Percentiles rank a stretch among this genome's conserved stretches.
Evolutionary conservation across 2,797 vertebrate species (phyloP).

Genomic region (Tiaroga cobitis): DNA sequence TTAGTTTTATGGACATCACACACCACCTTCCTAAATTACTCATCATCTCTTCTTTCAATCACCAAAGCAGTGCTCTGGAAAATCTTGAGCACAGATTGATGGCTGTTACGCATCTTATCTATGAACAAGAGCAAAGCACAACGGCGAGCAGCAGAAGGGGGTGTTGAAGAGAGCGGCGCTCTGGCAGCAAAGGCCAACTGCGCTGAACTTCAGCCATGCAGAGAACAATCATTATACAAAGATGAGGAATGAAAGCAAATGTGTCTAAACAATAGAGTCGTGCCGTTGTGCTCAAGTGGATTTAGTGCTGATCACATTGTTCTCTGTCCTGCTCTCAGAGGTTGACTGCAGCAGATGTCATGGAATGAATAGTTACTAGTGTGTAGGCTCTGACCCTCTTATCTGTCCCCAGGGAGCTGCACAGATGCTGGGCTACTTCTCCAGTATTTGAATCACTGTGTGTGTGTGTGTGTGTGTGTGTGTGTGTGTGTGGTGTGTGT

Average conservation of each 20-base stretch:
- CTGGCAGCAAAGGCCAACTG: slow-evolving; percentile 46
- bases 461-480: slow-evolving; percentile 24
- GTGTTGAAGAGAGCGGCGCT: slow-evolving; percentile 6
- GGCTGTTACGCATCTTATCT: neutral
- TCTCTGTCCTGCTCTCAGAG: slow-evolving; percentile 66
- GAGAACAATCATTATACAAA: slow-evolving; percentile 31
- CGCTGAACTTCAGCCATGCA: slow-evolving; percentile 36
- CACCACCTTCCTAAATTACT: neutral
- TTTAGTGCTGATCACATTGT: slow-evolving; percentile 71
- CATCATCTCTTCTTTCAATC: neutral
- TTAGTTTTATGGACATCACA: neutral
- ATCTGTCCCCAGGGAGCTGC: slow-evolving; percentile 71
- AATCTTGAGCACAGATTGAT: slow-evolving; percentile 13
- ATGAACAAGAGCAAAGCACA: slow-evolving; percentile 16
- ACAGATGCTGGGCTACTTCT: slow-evolving; percentile 72
- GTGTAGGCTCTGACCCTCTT: slow-evolving; percentile 74
- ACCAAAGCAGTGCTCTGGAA: neutral
- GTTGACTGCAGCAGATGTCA: slow-evolving; percentile 76
- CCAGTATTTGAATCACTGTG: slow-evolving; percentile 28
- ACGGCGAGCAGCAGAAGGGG: neutral
- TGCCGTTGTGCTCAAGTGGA: slow-evolving; percentile 63
- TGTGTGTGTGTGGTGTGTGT: slow-evolving; percentile 24
- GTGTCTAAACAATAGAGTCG: slow-evolving; percentile 43
- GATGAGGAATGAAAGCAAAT: slow-evolving; percentile 29
- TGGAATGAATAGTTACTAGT: slow-evolving; percentile 72